Conservation (phyloP, 2,113 vertebrate genomes). For the Lucifuga dentata region DNA sequence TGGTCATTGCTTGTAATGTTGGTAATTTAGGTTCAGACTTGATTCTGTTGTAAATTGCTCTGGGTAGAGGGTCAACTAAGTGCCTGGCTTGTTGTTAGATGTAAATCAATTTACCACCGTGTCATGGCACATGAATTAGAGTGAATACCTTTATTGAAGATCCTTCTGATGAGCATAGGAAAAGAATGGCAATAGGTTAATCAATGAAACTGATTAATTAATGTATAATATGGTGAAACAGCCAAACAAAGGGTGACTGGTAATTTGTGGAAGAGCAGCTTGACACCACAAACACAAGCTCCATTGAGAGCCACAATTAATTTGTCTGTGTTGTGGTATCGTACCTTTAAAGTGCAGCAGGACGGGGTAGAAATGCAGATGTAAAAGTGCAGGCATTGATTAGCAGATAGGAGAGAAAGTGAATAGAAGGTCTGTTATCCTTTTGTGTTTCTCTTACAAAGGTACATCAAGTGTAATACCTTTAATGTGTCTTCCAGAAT, state of each 20-base stretch:
- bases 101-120: constrained; percentile 2
- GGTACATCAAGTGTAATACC: no score
- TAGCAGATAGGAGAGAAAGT: no score
- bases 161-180: background rate
- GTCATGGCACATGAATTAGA: background rate
- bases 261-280: no score
- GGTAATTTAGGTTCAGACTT: constrained; percentile 10
- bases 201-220: constrained; percentile 26
- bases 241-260: background rate
- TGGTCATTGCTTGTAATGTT: constrained; percentile 1
- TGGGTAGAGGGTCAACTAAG: background rate
- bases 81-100: background rate
- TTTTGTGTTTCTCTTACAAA: no score
- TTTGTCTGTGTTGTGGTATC: background rate
- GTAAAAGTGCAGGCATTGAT: no score
- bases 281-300: background rate
- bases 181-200: constrained; percentile 6
- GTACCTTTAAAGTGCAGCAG: no score
- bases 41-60: constrained; percentile 2
- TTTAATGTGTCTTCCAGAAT: no score
- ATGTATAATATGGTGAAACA: constrained; percentile 1
- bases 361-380: no score
- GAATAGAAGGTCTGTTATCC: no score
- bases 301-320: background rate
- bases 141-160: constrained; percentile 3